These are phyloP conservation scores for Planococcus citri DNA, from an alignment of 1,140 invertebrate species.

Conservation along the genomic window DNA sequence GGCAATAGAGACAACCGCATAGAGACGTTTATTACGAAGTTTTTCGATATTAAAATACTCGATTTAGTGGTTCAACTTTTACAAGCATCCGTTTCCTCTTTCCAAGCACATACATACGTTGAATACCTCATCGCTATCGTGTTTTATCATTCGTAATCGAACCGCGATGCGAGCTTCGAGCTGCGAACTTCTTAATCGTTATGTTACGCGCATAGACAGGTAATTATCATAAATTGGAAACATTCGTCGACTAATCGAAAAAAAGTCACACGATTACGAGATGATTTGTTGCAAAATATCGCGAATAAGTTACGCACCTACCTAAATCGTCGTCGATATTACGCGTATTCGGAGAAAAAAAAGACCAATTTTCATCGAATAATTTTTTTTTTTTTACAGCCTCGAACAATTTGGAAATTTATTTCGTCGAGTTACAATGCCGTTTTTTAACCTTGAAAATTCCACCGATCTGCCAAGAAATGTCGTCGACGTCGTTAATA, in stretches of 20 bases:
- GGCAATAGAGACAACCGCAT: too few species aligned
- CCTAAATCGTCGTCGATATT: too few species aligned
- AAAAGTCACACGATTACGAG: background rate
- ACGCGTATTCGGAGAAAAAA: too few species aligned
- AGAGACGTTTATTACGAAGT: too few species aligned
- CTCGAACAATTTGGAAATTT: too few species aligned
- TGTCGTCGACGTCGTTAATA: background rate
- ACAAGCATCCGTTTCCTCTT: background rate
- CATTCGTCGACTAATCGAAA: background rate
- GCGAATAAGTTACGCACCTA: too few species aligned
- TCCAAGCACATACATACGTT: background rate
- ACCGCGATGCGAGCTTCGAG: too few species aligned
- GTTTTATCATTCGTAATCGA: too few species aligned
- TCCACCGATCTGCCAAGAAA: background rate
- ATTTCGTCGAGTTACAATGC: background rate
- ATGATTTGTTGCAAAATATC: background rate
- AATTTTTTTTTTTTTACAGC: too few species aligned
- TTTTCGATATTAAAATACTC: background rate
- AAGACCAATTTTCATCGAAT: too few species aligned
- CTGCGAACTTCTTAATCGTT: too few species aligned
- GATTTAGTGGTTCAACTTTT: background rate
- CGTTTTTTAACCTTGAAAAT: background rate
- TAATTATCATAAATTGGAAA: background rate
- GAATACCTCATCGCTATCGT: too few species aligned
- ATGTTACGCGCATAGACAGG: background rate